Base-by-base conservation (phyloP, 2,888 invertebrate species). In the Polydrusus cervinus region DNA sequence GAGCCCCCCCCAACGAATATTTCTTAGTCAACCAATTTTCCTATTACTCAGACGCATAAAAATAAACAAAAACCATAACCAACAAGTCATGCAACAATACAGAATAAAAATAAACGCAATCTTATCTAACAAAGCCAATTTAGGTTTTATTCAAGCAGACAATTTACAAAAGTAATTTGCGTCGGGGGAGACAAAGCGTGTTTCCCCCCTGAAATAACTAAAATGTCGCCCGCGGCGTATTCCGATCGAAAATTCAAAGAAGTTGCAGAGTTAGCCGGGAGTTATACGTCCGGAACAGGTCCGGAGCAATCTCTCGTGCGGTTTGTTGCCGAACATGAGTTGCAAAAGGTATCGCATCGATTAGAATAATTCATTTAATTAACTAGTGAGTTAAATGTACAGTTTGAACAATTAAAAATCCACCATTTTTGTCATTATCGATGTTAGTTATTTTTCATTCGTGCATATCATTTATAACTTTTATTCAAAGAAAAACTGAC, bases 271-370 rank as follows among this genome's bases (percentile, higher is more conserved):
- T 66, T 75, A 25, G 51, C 75, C 72, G 18, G 62, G 55, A 72
- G 71, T 64, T 72, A 75, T 75, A 72, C 64, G 72, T 75, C 75
- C 75, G 75, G 72, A 57, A 30, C 72, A 75, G 55, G 51, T 69
- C 68, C 55, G 64, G 13, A 34, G 40, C 62, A 43, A 53, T 64
- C 25, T 40, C 53, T 20, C 34, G 18, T 65, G 65, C 65, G 65
- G 65, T 65, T 66, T 60, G 47, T 45, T 61, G 60, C 45, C 20
- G 47, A 69, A 66, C 25, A 53, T 11, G 34, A 34, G 34, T 25
- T 25, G 25, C 25, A 49, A 45, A 8, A 43, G n/a, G 40, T 2
- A 6, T n/a, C 11, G 64, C 34, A 18, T 11, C 40, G 7, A 25
- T 1, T 25, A 25, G 25, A 25, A 25, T 25, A 3, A 25, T 25